Evolutionary conservation across 1,140 invertebrate species (phyloP).

Genomic region (Drosophila kohkoa): DNA sequence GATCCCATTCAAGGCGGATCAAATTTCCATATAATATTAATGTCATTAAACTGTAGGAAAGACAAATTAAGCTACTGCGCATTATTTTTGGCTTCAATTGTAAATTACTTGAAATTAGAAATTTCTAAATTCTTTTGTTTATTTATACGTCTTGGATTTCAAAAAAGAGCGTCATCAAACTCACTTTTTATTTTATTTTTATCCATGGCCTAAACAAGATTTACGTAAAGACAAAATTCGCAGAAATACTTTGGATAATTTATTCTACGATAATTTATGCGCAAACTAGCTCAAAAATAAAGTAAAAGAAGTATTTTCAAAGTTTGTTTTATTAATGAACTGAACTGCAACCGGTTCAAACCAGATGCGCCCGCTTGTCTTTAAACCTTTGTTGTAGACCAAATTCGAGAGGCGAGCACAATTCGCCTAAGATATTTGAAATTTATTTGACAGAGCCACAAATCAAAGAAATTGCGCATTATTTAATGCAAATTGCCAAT

Average conservation of each 20-base stretch:
- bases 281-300: constrained; percentile 35
- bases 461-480: constrained; percentile 43
- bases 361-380: constrained; percentile 54
- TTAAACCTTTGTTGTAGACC: not conserved
- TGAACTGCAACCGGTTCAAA: constrained; percentile 68
- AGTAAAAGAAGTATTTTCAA: constrained; percentile 49
- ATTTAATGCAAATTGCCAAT: constrained; percentile 29
- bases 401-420: constrained; percentile 20
- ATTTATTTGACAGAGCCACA: constrained; percentile 20
- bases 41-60: not conserved
- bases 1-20: not conserved
- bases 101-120: not conserved
- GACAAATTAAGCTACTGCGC: not conserved
- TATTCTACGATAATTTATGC: constrained; percentile 59
- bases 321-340: constrained; percentile 78
- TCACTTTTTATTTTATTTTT: constrained; percentile 32
- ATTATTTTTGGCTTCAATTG: not conserved
- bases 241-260: constrained; percentile 65
- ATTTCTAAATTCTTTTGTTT: constrained; percentile 24
- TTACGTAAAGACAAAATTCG: constrained; percentile 53
- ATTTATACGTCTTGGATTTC: constrained; percentile 12
- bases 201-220: constrained; percentile 13
- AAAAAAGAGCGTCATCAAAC: constrained; percentile 31
- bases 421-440: constrained; percentile 27
- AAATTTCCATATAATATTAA: not conserved